A percentile compares a stretch with the other conserved stretches of the same genome.
These are phyloP conservation scores for Drosophila barbarae DNA, from an alignment of 2,888 invertebrate species.

Conservation along the genomic window DNA sequence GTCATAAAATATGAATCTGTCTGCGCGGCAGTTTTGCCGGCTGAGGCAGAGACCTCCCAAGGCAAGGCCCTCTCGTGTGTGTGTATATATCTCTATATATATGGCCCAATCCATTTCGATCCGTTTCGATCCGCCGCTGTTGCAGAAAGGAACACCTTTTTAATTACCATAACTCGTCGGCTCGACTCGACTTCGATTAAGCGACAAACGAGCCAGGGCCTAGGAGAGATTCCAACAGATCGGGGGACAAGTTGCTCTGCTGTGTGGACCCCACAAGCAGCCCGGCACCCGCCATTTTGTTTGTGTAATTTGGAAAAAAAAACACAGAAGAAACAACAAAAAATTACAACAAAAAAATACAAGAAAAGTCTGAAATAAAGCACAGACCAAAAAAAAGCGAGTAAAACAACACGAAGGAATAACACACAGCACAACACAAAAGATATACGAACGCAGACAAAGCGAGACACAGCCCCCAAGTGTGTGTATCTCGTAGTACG, in stretches of 20 bases:
- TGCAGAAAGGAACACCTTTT: conserved; percentile 73
- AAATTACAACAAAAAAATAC: conserved; percentile 16
- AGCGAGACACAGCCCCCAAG: conserved; percentile 30
- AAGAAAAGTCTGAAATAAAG: not conserved
- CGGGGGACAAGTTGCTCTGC: conserved; percentile 20
- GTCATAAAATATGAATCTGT: conserved; percentile 75
- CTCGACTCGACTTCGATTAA: conserved; percentile 70
- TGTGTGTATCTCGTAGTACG: conserved; percentile 35
- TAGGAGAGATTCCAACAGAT: conserved; percentile 13
- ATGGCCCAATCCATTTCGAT: conserved; percentile 33
- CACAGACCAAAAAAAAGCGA: not conserved
- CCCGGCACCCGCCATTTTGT: conserved; percentile 58
- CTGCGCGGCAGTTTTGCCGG: conserved; percentile 35
- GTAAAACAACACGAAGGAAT: conserved; percentile 19
- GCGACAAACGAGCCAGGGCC: conserved; percentile 52
- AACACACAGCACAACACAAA: conserved; percentile 2
- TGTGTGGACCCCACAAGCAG: conserved; percentile 63
- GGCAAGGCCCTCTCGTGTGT: conserved; percentile 15
- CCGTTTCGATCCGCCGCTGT: conserved; percentile 15
- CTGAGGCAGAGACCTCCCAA: conserved; percentile 30
- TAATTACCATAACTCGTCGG: conserved; percentile 77
- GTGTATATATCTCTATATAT: not conserved
- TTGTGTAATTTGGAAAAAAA: conserved; percentile 53
- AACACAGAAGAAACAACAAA: conserved; percentile 25
- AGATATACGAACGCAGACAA: conserved; percentile 28